phyloP scores from a whole-genome alignment of 2,797 vertebrate genomes.

The Sciaenops ocellatus region DNA sequence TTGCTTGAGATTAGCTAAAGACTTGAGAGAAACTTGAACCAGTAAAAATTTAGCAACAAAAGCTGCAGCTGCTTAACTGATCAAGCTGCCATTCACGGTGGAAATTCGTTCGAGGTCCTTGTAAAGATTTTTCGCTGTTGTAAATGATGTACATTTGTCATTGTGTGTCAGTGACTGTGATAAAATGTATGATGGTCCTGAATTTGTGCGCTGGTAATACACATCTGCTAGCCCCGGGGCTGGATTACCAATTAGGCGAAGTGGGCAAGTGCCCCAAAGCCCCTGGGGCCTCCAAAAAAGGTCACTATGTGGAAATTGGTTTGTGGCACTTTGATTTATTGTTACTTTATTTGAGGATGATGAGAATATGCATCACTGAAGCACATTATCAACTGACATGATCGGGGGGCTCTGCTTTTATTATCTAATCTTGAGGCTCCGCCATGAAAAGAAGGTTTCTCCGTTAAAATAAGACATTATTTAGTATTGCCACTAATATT shows the following conservation, averaged over 20 bases:
- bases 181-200: background rate
- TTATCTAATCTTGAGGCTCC: background rate
- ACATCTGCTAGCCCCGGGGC: slow-evolving; percentile 2
- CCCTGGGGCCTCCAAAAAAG: background rate
- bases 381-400: slow-evolving; percentile 5
- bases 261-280: background rate
- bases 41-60: background rate
- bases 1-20: background rate
- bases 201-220: slow-evolving; percentile 1
- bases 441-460: no score
- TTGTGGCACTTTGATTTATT: slow-evolving; percentile 4
- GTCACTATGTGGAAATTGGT: slow-evolving; percentile 13
- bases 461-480: background rate
- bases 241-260: background rate
- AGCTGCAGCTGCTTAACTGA: background rate
- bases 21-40: background rate
- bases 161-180: slow-evolving; percentile 16
- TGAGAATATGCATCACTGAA: background rate
- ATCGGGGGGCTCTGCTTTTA: background rate
- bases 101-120: background rate
- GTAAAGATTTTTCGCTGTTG: background rate
- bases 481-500: background rate
- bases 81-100: background rate
- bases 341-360: slow-evolving; percentile 15
- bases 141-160: slow-evolving; percentile 1